Evolutionary conservation across 1,140 invertebrate species (phyloP), one percentile per base, ranked within the genome.

Genomic region (Charaxes varanes): DNA sequence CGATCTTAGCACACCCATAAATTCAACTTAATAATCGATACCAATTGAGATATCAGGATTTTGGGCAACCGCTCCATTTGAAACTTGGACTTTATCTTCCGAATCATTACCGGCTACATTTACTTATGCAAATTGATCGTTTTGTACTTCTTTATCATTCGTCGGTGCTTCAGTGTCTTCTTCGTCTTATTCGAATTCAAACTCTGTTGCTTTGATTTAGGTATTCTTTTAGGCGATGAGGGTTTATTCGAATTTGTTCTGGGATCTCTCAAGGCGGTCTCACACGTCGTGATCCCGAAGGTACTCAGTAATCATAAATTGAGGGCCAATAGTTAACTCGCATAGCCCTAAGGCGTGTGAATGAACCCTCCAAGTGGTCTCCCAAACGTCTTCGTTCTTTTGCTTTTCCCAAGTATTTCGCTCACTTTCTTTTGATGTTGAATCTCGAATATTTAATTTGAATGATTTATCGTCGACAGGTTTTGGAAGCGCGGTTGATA

Each of bases 41-140:
- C 45, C 62, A 47, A 77, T 77, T 74, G 65, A 78, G 73, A 68
- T 65, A 78, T 77, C 65, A 65, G 41, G 41, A 49, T 41, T 62
- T 67, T 62, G 40, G 54, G 44, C 16, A 33, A 33, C 11, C 33
- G 7, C 4, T 22, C 18, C 12, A 10, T 15, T 19, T 21, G 46
- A 15, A 62, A 62, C 36, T 42, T 48, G 21, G 38, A 47, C 64
- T 47, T 41, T 65, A 62, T 28, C 3, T 17, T 10, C 44, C 44
- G 33, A 35, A 41, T 40, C 28, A 48, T 43, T 53, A 36, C 43
- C 8, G 21, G 23, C 37, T 52, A 44, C 27, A 41, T 33, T 37
- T 30, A 27, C 17, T 37, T 40, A 47, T 50, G 17, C 18, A 53
- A 66, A 59, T 57, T 40, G 28, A 18, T 45, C 50, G 42, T 44